Evolutionary conservation across 2,888 invertebrate genomes (phyloP), one percentile per base, ranked within the genome.

Genomic region (Tuta absoluta): DNA sequence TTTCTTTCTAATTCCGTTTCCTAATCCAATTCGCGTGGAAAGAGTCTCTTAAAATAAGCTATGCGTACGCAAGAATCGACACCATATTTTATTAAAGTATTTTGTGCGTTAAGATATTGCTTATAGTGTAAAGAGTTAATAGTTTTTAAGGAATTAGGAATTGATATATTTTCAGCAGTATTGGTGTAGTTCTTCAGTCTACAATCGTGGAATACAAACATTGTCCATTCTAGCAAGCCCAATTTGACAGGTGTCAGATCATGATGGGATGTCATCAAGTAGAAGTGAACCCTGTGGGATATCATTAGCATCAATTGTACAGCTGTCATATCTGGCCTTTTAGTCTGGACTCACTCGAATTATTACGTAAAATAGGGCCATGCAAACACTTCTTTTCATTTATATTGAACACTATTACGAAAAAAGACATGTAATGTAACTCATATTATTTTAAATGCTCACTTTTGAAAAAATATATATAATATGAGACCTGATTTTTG

Each of bases 401-500:
- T 45, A n/a, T 45, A 45, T 45, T 45, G 45, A 45, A 45, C 45
- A 45, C 45, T 7, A 41, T 45, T 4, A 45, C 17, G 17, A 7
- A 45, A 45, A 45, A 45, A 17, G 14, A n/a, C n/a, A 45, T 41
- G 14, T 45, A 45, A 45, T 17, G 45, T 8, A n/a, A 45, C 17
- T 7, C 1, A 17, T 17, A 45, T 45, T 41, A 12, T 3, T 45
- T 45, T 17, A 45, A 45, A 45, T 17, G 17, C n/a, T 45, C 45
- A 17, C n/a, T 17, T 45, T 45, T 45, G 45, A 45, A 45, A 45
- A 45, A 45, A 45, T 1, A 28, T 1, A 28, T 41, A 45, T 45
- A 45, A 45, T 17, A 45, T 17, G 45, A 45, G 45, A 45, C 45
- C 45, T 17, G 45, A 45, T 45, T 45, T 45, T 45, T 45, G 45